These are phyloP conservation scores for Paracentrotus lividus DNA, from an alignment of 53 echinoderm and acorn worm genomes.

Conservation along the genomic window DNA sequence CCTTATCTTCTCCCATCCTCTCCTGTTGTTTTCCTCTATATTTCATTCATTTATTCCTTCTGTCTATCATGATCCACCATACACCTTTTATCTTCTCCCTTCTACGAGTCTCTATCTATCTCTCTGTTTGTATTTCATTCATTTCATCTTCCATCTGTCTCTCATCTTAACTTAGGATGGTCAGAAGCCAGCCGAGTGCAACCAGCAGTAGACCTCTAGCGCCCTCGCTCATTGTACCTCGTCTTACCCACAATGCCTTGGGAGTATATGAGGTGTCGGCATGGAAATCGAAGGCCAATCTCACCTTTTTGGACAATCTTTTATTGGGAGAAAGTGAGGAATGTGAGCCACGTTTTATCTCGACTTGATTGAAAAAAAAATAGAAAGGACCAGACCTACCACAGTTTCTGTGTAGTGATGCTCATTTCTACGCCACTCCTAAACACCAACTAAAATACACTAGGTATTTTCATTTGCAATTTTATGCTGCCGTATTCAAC, in stretches of 20 bases:
- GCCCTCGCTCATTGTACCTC: background rate
- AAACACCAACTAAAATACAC: too few species aligned
- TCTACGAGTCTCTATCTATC: too few species aligned
- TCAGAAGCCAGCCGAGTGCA: slow-evolving; percentile 88
- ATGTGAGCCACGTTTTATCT: background rate
- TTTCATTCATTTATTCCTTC: background rate
- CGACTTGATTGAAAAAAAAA: background rate
- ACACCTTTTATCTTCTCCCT: background rate
- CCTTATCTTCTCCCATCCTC: background rate
- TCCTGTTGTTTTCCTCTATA: background rate
- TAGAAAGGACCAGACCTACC: too few species aligned
- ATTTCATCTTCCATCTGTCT: slow-evolving; percentile 47
- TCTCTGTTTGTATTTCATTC: background rate
- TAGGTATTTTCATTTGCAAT: too few species aligned
- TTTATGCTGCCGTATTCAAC: background rate
- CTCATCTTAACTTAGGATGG: slow-evolving; percentile 68
- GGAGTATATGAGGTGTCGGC: background rate
- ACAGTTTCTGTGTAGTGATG: too few species aligned
- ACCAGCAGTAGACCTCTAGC: slow-evolving; percentile 73
- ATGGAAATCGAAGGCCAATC: background rate
- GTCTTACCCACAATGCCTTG: slow-evolving; percentile 45
- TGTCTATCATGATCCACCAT: background rate
- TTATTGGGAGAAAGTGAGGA: slow-evolving; percentile 2
- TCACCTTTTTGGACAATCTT: background rate
- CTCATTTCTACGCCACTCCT: too few species aligned